These are phyloP conservation scores for Neogale vison DNA, from an alignment of 2,113 vertebrate species.

Conservation along the genomic window DNA sequence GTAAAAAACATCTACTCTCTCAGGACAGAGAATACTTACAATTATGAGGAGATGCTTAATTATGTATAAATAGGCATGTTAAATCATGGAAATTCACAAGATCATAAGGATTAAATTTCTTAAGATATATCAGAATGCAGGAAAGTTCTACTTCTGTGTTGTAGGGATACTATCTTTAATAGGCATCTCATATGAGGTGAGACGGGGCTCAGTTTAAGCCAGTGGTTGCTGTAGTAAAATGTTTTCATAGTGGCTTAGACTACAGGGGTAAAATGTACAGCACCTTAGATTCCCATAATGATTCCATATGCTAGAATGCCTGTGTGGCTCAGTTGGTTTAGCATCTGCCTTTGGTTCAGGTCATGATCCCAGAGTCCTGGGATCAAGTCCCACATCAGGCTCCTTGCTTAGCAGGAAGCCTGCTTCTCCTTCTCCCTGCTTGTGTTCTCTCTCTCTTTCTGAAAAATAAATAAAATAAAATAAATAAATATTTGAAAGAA, in stretches of 20 bases:
- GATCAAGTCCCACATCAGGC: no score
- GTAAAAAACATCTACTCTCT: neutral
- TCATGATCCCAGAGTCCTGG: no score
- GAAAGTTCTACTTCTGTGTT: neutral
- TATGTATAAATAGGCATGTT: neutral
- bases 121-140: neutral
- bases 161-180: neutral
- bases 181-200: neutral
- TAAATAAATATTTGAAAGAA: no score
- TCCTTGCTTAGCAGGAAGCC: no score
- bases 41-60: neutral
- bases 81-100: neutral
- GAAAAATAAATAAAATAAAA: no score
- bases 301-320: neutral
- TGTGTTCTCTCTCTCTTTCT: no score
- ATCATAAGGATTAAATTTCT: neutral
- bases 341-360: no score
- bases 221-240: neutral
- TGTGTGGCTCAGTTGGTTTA: no score
- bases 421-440: no score
- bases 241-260: neutral
- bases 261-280: neutral
- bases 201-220: neutral
- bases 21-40: neutral
- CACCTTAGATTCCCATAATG: neutral